Evolutionary conservation across 2,797 vertebrate genomes (phyloP).

Genomic region (Karalla daura): DNA sequence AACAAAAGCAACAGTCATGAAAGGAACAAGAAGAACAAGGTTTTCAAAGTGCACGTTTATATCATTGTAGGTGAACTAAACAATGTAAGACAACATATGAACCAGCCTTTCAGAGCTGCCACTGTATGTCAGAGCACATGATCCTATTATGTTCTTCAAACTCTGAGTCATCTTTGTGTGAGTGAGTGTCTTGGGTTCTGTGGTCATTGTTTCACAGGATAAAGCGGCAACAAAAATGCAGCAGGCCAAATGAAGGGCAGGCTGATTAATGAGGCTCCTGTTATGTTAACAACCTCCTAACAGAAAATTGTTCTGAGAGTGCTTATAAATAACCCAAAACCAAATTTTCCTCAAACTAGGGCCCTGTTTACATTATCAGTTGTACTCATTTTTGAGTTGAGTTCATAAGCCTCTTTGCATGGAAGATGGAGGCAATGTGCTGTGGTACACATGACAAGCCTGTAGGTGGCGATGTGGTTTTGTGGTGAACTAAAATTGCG

Average conservation of each 20-base stretch:
- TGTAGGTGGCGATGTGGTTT: too few relatives aligned
- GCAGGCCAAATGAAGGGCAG: slow-evolving; percentile 11
- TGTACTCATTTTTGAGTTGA: too few relatives aligned
- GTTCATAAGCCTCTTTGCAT: too few relatives aligned
- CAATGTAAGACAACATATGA: neutral
- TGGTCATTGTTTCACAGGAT: slow-evolving; percentile 24
- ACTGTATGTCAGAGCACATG: neutral
- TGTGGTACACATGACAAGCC: too few relatives aligned
- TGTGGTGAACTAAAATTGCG: too few relatives aligned
- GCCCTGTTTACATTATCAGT: too few relatives aligned
- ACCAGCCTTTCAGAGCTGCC: neutral
- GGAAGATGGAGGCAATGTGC: too few relatives aligned
- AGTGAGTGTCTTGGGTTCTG: neutral
- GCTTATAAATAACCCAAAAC: neutral
- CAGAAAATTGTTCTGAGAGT: neutral
- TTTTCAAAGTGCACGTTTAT: too few relatives aligned
- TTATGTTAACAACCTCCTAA: slow-evolving; percentile 10
- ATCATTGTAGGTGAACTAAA: too few relatives aligned
- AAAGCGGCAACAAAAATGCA: slow-evolving; percentile 11
- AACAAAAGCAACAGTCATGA: too few relatives aligned
- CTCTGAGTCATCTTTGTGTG: slow-evolving; percentile 5
- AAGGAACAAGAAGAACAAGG: too few relatives aligned
- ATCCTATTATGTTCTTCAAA: neutral
- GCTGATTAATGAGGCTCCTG: slow-evolving; percentile 8
- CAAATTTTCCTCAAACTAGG: neutral